phyloP scores from a whole-genome alignment of 2,797 vertebrate species.

The Alectoris magna region DNA sequence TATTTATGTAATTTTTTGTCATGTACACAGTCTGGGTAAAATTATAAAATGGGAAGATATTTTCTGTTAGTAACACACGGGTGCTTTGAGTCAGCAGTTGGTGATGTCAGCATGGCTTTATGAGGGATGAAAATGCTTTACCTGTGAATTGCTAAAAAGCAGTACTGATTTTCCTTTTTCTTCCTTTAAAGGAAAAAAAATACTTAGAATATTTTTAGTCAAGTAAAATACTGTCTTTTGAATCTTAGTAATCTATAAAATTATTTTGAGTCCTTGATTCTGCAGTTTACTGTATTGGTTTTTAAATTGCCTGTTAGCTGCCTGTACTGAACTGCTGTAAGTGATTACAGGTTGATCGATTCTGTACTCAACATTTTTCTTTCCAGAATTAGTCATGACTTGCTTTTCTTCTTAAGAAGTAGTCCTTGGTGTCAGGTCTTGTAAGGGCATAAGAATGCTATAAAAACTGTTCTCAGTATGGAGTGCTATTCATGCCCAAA shows the following conservation, averaged over 20 bases:
- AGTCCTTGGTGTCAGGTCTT: background rate
- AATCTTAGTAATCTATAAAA: background rate
- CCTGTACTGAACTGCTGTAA: background rate
- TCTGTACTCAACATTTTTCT: background rate
- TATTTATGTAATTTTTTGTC: background rate
- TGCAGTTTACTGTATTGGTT: background rate
- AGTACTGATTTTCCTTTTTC: background rate
- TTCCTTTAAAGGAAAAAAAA: background rate
- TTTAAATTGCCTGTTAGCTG: background rate
- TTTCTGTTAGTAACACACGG: background rate
- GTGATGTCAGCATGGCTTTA: background rate
- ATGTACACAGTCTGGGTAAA: background rate
- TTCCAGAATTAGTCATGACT: background rate
- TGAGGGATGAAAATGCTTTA: background rate
- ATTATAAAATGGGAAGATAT: background rate
- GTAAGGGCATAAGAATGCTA: conserved; percentile 34
- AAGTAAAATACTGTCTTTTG: background rate
- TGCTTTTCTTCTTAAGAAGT: conserved; percentile 8
- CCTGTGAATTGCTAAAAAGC: background rate
- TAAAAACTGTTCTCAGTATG: background rate
- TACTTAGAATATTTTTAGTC: background rate
- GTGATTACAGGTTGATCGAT: background rate
- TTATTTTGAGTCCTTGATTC: background rate
- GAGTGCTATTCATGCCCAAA: background rate
- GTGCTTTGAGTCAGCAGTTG: background rate